A percentile compares a stretch with the other conserved stretches of the same genome.
Conservation (phyloP, 2,113 vertebrate species). For the Amazona guildingii region DNA sequence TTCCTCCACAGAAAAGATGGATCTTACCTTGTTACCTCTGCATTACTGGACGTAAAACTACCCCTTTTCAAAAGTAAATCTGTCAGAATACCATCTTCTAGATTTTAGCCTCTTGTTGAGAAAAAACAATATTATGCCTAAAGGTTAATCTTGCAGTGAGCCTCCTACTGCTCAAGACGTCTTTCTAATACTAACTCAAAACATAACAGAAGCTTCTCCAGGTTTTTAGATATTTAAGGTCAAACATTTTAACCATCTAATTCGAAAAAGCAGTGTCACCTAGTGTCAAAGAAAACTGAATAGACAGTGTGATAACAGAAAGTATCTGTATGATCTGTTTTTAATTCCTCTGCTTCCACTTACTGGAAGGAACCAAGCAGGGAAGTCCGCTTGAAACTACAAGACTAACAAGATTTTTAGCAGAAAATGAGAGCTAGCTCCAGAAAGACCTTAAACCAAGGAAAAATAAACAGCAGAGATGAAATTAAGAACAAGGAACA, state of each 20-base stretch:
- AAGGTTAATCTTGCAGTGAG: conserved; percentile 4
- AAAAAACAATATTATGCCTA: not conserved
- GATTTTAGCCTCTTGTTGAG: not conserved
- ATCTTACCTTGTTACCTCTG: not conserved
- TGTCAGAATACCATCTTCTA: not conserved
- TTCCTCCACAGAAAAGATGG: not conserved
- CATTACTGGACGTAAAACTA: not conserved
- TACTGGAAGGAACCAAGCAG: not conserved
- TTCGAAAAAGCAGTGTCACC: not conserved
- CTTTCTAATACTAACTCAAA: not conserved
- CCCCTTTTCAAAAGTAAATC: not conserved
- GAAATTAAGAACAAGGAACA: not conserved
- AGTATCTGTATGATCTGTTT: not conserved
- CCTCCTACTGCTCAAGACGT: not conserved
- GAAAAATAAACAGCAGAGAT: not conserved
- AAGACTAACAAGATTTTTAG: not conserved
- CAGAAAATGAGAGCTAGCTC: conserved; percentile 4
- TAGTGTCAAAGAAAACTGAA: rapidly evolving
- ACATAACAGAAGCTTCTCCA: not conserved
- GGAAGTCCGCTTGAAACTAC: not conserved
- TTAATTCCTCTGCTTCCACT: not conserved
- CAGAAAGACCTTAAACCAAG: not conserved
- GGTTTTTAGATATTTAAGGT: not conserved
- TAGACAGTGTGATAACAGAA: not conserved
- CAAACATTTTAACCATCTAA: not conserved